Evolutionary conservation across 2,113 vertebrate species (phyloP).

Genomic region (Chunga burmeisteri): DNA sequence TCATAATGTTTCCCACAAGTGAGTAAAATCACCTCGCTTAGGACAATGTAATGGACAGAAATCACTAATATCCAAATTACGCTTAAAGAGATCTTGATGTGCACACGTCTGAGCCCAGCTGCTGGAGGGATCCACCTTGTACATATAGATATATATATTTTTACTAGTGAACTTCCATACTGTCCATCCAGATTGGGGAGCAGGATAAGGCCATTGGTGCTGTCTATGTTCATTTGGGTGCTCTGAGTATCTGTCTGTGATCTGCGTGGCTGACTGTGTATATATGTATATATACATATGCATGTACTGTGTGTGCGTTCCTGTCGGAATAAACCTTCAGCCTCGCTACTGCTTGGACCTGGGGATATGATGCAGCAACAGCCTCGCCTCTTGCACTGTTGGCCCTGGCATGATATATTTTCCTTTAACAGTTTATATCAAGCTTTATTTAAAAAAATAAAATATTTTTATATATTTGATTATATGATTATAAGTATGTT

Average conservation of each 20-base stretch:
- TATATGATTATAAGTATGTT: neutral
- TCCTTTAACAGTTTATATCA: neutral
- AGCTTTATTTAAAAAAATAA: neutral
- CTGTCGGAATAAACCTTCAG: neutral
- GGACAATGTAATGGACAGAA: neutral
- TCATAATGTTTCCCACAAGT: neutral
- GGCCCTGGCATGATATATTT: neutral
- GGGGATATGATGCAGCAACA: fast-evolving
- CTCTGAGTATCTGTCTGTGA: neutral
- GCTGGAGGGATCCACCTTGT: neutral
- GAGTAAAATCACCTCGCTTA: neutral
- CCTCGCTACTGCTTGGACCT: neutral
- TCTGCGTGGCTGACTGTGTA: too few species aligned
- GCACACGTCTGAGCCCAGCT: neutral
- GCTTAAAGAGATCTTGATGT: neutral
- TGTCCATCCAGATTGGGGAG: neutral
- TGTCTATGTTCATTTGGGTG: neutral
- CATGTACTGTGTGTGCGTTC: fast-evolving
- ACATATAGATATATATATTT: too few species aligned
- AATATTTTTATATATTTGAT: too few species aligned
- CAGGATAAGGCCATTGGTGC: neutral
- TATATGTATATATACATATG: fast-evolving
- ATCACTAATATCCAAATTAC: neutral
- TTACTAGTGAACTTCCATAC: neutral
- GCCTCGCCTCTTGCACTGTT: neutral